phyloP scores from a whole-genome alignment of 1,140 invertebrate species.

The Drosophila seguyi region DNA sequence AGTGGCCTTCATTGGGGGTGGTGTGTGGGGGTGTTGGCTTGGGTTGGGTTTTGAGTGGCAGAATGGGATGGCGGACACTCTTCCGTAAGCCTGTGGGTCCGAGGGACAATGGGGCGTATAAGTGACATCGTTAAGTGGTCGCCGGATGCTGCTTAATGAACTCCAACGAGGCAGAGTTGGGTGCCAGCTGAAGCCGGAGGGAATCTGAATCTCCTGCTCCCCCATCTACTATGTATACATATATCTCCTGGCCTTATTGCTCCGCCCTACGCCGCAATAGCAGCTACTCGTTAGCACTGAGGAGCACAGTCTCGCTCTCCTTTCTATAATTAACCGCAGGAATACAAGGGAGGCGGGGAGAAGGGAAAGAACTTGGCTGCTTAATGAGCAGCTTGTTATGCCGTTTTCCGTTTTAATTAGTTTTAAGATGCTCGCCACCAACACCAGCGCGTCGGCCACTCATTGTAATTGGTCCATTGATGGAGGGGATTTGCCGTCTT shows the following conservation, averaged over 20 bases:
- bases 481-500: constrained; percentile 30
- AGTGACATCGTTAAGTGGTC: constrained; percentile 82
- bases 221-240: constrained; percentile 10
- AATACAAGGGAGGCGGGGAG: constrained; percentile 1
- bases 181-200: constrained; percentile 17
- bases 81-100: constrained; percentile 40
- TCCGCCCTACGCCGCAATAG: constrained; percentile 15
- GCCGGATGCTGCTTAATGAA: constrained; percentile 77
- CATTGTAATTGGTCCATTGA: constrained; percentile 84
- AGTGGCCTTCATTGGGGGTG: constrained; percentile 44
- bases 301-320: constrained; percentile 57
- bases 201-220: not conserved
- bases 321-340: constrained; percentile 84
- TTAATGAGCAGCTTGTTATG: constrained; percentile 85
- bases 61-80: constrained; percentile 12
- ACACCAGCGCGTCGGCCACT: constrained; percentile 54
- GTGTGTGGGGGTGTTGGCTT: not conserved
- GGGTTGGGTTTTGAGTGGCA: constrained; percentile 17
- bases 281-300: constrained; percentile 60
- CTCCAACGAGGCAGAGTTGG: constrained; percentile 55
- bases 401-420: constrained; percentile 42
- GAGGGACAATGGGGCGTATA: constrained; percentile 79
- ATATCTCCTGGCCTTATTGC: constrained; percentile 29
- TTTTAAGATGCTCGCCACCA: constrained; percentile 81
- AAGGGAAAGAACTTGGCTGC: constrained; percentile 31